Evolutionary conservation across 2,797 vertebrate species (phyloP).

Genomic region (Antrozous pallidus): DNA sequence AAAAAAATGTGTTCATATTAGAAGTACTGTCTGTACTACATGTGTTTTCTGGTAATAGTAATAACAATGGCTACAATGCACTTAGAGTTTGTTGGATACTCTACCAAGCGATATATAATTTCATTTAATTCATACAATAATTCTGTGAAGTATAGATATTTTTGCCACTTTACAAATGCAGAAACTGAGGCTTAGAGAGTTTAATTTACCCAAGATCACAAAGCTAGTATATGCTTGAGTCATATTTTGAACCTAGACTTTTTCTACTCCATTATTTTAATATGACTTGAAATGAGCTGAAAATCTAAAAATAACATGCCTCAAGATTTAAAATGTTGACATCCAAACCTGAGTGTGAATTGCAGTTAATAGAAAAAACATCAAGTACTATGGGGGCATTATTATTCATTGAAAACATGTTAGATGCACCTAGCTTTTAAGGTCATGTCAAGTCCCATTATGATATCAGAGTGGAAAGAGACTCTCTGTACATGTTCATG

Average conservation of each 20-base stretch:
- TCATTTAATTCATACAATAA: conserved; percentile 29
- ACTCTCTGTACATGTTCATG: neutral
- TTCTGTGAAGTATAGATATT: conserved; percentile 46
- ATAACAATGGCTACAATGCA: conserved; percentile 8
- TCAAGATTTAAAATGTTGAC: conserved; percentile 38
- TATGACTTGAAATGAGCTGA: neutral
- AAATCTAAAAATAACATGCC: conserved; percentile 12
- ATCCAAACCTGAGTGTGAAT: conserved; percentile 36
- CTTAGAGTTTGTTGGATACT: conserved; percentile 26
- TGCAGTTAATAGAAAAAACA: conserved; percentile 31
- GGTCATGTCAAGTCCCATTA: conserved; percentile 20
- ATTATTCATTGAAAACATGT: conserved; percentile 29
- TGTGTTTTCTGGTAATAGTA: conserved; percentile 27
- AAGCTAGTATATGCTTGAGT: conserved; percentile 2
- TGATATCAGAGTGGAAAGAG: conserved; percentile 41
- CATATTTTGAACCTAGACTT: conserved; percentile 34
- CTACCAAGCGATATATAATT: conserved; percentile 35
- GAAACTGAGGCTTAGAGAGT: conserved; percentile 33
- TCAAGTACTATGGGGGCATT: neutral
- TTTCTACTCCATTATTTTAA: conserved; percentile 19
- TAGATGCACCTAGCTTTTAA: neutral
- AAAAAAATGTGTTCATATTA: conserved; percentile 39
- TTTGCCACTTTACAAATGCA: conserved; percentile 24
- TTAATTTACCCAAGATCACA: conserved; percentile 18
- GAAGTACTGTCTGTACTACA: neutral